These are phyloP conservation scores for Acropora tenuis DNA, from an alignment of 64 coral and sea anemone species.

Conservation along the genomic window DNA sequence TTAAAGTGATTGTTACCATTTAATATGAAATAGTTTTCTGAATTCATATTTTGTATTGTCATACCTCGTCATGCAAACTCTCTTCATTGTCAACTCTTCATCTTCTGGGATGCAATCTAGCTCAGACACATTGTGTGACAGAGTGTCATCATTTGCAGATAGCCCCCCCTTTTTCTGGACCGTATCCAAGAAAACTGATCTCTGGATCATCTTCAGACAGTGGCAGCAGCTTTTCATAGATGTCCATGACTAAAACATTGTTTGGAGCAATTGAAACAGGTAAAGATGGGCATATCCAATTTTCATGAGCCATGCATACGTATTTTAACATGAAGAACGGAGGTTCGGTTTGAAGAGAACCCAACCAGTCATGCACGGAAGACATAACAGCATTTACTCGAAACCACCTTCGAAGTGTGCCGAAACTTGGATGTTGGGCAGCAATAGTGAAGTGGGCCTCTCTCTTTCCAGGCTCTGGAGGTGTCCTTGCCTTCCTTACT, in stretches of 20 bases:
- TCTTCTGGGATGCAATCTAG: conserved; percentile 9
- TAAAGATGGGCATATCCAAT: conserved; percentile 20
- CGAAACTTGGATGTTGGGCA: conserved; percentile 37
- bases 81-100: conserved; percentile 33
- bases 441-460: conserved; percentile 41
- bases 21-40: not conserved
- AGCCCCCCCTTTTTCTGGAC: not conserved
- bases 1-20: not conserved
- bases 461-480: conserved; percentile 25
- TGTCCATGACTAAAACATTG: conserved; percentile 36
- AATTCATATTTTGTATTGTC: not conserved
- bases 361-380: conserved; percentile 47
- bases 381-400: conserved; percentile 12
- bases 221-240: conserved; percentile 12
- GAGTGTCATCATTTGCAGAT: conserved; percentile 33
- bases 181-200: conserved; percentile 47
- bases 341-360: conserved; percentile 38
- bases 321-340: conserved; percentile 23
- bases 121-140: conserved; percentile 1
- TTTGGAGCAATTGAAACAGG: conserved; percentile 51
- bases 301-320: not conserved
- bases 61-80: conserved; percentile 11
- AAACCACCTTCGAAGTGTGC: conserved; percentile 47
- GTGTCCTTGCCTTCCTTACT: conserved; percentile 32
- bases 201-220: conserved; percentile 25